Conservation (phyloP, 1,140 invertebrate genomes). For the Venturia canescens region DNA sequence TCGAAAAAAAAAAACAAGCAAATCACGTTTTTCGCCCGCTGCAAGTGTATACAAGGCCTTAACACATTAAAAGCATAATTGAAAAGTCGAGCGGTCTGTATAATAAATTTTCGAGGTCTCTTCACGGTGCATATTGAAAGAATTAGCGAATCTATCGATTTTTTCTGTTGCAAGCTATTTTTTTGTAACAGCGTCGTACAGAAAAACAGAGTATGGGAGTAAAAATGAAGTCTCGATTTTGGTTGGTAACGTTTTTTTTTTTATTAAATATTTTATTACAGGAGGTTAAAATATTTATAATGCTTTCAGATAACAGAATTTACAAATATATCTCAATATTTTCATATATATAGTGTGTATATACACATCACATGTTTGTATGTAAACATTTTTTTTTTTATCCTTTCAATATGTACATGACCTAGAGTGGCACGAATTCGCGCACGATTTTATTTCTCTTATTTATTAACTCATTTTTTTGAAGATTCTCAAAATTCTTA, state of each 20-base stretch:
- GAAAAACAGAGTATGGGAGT: neutral
- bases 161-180: neutral
- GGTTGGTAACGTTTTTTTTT: conserved; percentile 68
- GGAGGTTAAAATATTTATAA: conserved; percentile 76
- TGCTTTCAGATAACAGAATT: conserved; percentile 75
- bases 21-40: too few species aligned
- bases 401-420: conserved; percentile 72
- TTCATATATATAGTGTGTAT: conserved; percentile 64
- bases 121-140: too few species aligned
- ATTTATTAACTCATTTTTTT: too few species aligned
- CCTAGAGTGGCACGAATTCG: conserved; percentile 66
- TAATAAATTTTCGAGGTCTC: too few species aligned
- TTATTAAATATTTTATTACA: conserved; percentile 74
- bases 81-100: too few species aligned
- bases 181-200: neutral
- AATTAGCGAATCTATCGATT: neutral
- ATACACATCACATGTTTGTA: conserved; percentile 70
- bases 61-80: too few species aligned
- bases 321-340: conserved; percentile 76
- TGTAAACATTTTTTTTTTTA: conserved; percentile 64
- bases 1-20: too few species aligned
- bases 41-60: too few species aligned
- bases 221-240: conserved; percentile 44
- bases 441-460: conserved; percentile 24
- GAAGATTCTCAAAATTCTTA: too few species aligned